Evolutionary conservation across 1,140 invertebrate genomes (phyloP), one percentile per base, ranked within the genome.

Genomic region (Dendroctonus ponderosae): DNA sequence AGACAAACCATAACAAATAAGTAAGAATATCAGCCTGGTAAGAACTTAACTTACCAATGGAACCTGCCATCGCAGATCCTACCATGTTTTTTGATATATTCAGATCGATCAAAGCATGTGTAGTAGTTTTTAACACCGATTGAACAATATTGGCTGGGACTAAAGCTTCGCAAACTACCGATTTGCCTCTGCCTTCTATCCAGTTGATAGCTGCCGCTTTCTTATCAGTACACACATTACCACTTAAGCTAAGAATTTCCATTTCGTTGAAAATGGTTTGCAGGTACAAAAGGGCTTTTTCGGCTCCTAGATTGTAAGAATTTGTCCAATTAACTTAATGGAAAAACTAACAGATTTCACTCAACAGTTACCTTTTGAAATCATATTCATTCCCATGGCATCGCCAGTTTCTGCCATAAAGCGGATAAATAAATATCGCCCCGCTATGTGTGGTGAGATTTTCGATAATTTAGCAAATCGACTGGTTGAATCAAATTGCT

Each of bases 361-460:
- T 46, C 38, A 26, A 59, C 37, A 9, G 38, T 52, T 56, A 62
- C 66, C 70, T 59, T 98, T 99, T 0, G 95, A 98, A 0, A 99
- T 82, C 97, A 99, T 99, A 78, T 99, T 99, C 97, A 99, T 99
- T 39, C 97, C 97, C 97, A 99, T 99, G 0, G 97, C 97, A 79
- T 99, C 97, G 6, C 97, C 97, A 2, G 97, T 99, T 15, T 85
- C 87, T 0, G 96, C 95, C 42, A 92, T 87, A 81, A 99, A 99
- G 65, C 97, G 85, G 48, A 99, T 86, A 77, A 93, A 98, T 5
- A 99, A 78, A 67, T 90, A 86, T 38, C 91, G 86, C 0, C 95
- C 96, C 57, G 93, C 92, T 63, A 96, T 89, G 39, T 87, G 85
- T 15, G 90, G 82, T 49, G 92, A 86, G 8, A 98, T 83, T 73